Evolutionary conservation across 1,140 invertebrate species (phyloP), one percentile per base, ranked within the genome.

Genomic region (Phocides pigmalion): DNA sequence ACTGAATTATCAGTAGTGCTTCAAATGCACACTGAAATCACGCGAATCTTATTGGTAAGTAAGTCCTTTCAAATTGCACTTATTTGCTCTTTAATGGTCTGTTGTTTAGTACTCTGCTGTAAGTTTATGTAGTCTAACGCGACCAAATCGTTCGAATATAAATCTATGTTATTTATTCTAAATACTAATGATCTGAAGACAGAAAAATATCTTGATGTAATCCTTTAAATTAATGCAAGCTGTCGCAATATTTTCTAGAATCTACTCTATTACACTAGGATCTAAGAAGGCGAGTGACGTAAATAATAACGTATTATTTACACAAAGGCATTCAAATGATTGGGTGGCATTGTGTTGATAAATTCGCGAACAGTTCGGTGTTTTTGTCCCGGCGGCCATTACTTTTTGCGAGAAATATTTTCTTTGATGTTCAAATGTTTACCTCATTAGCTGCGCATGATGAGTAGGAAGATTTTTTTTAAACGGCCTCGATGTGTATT

Each of bases 361-460:
- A 71, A 68, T 66, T 72, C 46, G 54, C 58, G 39, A 37, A 66
- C 32, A 66, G 46, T 50, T 28, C 56, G 58, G 19, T 64, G 68
- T 68, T 68, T 68, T 68, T 39, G 20, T 53, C 61, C 44, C 37
- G 41, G 28, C 58, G 28, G 25, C 42, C 17, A 68, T 69, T 62
- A 70, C 62, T 70, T 59, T 78, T 65, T 65, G 54, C 17, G 39
- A 69, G 46, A 67, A 63, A 71, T 71, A 66, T 70, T 68, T 72
- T 67, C 70, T 76, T 79, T 79, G 73, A 79, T 54, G 63, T 73
- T 53, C 32, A 5, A 72, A 66, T 72, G 61, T 70, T 72, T 74
- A 54, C 56, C 25, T 79, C 71, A 71, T 74, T 71, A 71, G 39
- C 15, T 4, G 25, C 41, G 47, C 16, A 47, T 51, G 42, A 17